Conservation (phyloP, 92 coral and sea anemone genomes). For the Epizoanthus illoricatus region DNA sequence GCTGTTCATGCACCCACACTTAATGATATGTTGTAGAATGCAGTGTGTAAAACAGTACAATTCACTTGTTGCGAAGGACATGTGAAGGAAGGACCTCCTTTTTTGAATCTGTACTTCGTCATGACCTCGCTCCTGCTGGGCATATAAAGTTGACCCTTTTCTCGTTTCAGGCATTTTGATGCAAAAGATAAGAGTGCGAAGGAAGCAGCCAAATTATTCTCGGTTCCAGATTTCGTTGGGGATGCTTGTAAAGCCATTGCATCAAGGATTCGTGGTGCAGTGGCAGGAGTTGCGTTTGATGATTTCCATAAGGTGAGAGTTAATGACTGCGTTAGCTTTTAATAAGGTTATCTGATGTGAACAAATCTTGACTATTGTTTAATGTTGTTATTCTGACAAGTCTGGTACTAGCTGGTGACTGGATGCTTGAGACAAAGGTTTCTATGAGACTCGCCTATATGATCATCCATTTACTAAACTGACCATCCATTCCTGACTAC, state of each 20-base stretch:
- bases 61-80: background rate
- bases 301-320: conserved; percentile 92
- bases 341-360: no score
- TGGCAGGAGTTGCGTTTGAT: conserved; percentile 98
- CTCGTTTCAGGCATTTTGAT: conserved; percentile 81
- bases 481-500: no score
- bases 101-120: no score
- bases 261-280: conserved; percentile 98
- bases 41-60: no score
- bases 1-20: no score
- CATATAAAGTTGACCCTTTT: background rate
- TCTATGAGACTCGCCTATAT: background rate
- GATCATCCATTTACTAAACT: no score
- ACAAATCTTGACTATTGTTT: no score
- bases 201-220: conserved; percentile 93
- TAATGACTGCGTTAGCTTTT: no score
- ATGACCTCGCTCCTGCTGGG: background rate
- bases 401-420: background rate
- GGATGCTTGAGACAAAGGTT: background rate
- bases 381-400: no score
- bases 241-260: conserved; percentile 99
- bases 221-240: conserved; percentile 99
- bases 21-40: no score
- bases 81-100: background rate
- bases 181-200: conserved; percentile 76